These are phyloP conservation scores for Dicaeum eximium DNA, from an alignment of 2,113 vertebrate genomes.

Conservation along the genomic window DNA sequence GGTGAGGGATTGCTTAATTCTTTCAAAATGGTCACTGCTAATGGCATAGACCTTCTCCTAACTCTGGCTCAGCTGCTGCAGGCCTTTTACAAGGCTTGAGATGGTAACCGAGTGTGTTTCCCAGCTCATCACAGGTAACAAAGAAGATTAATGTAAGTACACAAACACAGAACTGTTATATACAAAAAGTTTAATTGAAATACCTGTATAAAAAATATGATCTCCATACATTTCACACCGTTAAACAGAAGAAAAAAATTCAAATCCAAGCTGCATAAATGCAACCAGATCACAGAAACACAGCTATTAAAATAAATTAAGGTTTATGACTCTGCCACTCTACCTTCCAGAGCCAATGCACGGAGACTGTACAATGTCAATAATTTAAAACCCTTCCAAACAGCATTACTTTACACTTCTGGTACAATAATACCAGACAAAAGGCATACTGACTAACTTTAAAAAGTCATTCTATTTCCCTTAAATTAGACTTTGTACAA, in stretches of 20 bases:
- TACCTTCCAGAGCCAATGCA: constrained; percentile 78
- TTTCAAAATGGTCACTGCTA: not conserved
- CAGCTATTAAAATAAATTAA: constrained; percentile 81
- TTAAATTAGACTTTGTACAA: constrained; percentile 88
- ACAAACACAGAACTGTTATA: constrained; percentile 53
- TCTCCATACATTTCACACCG: constrained; percentile 88
- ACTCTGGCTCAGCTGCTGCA: not conserved
- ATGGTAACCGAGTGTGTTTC: fast-evolving
- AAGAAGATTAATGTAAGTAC: not conserved
- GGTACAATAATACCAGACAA: constrained; percentile 71
- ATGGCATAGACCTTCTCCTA: not conserved
- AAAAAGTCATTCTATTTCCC: constrained; percentile 82
- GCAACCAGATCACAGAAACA: constrained; percentile 75
- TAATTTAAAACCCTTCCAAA: constrained; percentile 79
- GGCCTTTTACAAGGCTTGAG: not conserved
- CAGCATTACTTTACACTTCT: constrained; percentile 75
- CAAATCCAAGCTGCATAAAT: constrained; percentile 76
- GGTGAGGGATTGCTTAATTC: not conserved
- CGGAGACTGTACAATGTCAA: constrained; percentile 83
- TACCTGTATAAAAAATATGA: constrained; percentile 97
- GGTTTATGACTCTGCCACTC: constrained; percentile 77
- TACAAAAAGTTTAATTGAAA: constrained; percentile 98
- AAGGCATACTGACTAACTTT: constrained; percentile 71
- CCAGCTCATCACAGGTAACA: not conserved
- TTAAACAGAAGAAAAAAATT: constrained; percentile 76